These are phyloP conservation scores for Tetramorium simillimum DNA, from an alignment of 1,140 invertebrate genomes.

Conservation along the genomic window DNA sequence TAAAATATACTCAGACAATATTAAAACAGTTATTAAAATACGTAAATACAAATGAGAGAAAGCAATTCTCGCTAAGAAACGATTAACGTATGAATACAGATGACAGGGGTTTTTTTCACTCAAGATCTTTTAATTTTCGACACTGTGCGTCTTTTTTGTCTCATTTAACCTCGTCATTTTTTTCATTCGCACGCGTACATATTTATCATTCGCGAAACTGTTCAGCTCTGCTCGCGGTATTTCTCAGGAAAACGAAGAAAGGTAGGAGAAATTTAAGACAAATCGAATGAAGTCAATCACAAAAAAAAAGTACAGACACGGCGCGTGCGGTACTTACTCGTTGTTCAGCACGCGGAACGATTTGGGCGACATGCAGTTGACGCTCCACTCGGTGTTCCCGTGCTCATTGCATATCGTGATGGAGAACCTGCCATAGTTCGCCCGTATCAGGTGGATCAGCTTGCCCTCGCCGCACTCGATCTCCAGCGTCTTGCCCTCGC, in stretches of 20 bases:
- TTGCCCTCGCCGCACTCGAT: conserved; percentile 95
- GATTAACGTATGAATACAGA: not conserved
- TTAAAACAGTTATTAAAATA: not conserved
- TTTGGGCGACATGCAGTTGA: conserved; percentile 96
- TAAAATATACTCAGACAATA: not conserved
- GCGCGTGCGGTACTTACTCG: conserved; percentile 87
- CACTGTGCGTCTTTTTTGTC: not conserved
- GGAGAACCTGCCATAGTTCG: conserved; percentile 98
- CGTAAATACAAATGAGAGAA: not conserved
- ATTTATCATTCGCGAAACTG: not conserved
- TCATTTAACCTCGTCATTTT: not conserved
- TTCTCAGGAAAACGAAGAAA: not conserved
- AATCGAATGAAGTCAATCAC: conserved; percentile 50
- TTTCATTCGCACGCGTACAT: not conserved
- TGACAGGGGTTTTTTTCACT: not conserved
- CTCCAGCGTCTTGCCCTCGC: conserved; percentile 95
- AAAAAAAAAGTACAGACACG: conserved; percentile 39
- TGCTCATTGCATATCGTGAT: conserved; percentile 98
- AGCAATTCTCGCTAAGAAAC: not conserved
- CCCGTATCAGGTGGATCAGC: conserved; percentile 95
- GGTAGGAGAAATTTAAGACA: not conserved
- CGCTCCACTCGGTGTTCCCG: conserved; percentile 98
- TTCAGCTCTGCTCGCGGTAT: conserved; percentile 37
- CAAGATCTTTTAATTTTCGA: not conserved
- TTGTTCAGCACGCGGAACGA: conserved; percentile 92